A percentile compares a stretch with the other conserved stretches of the same genome.
phyloP scores from a whole-genome alignment of 2,888 invertebrate species.

The Liposcelis brunnea region DNA sequence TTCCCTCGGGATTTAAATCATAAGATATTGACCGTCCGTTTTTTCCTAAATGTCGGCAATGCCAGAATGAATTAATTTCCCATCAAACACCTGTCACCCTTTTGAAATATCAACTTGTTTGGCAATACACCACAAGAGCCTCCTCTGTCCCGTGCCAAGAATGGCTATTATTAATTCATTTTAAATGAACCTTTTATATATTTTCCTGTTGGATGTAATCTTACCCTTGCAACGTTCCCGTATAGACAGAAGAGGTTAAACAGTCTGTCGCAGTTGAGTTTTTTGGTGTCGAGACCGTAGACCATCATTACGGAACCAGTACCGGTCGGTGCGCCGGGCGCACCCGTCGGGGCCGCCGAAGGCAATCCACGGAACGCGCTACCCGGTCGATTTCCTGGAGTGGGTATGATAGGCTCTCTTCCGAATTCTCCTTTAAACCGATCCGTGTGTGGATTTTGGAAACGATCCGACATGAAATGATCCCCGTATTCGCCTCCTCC shows the following conservation, averaged over 20 bases:
- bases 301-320: slow-evolving; percentile 72
- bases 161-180: too few species aligned
- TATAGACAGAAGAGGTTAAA: slow-evolving; percentile 98
- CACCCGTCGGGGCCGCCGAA: slow-evolving; percentile 15
- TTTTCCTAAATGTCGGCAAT: too few species aligned
- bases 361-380: slow-evolving; percentile 26
- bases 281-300: slow-evolving; percentile 84
- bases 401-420: slow-evolving; percentile 22
- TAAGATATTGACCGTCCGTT: too few species aligned
- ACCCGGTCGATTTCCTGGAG: slow-evolving; percentile 25
- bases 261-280: slow-evolving; percentile 86
- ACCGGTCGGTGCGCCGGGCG: slow-evolving; percentile 2
- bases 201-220: too few species aligned
- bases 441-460: slow-evolving; percentile 25
- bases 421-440: slow-evolving; percentile 23
- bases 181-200: too few species aligned
- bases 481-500: not conserved
- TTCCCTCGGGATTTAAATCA: too few species aligned
- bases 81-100: too few species aligned
- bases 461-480: slow-evolving; percentile 19
- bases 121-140: too few species aligned
- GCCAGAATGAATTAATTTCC: too few species aligned
- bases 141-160: too few species aligned
- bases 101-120: too few species aligned
- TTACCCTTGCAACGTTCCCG: slow-evolving; percentile 94